These are phyloP conservation scores for Scyliorhinus canicula DNA, from an alignment of 2,797 vertebrate species.

Conservation along the genomic window DNA sequence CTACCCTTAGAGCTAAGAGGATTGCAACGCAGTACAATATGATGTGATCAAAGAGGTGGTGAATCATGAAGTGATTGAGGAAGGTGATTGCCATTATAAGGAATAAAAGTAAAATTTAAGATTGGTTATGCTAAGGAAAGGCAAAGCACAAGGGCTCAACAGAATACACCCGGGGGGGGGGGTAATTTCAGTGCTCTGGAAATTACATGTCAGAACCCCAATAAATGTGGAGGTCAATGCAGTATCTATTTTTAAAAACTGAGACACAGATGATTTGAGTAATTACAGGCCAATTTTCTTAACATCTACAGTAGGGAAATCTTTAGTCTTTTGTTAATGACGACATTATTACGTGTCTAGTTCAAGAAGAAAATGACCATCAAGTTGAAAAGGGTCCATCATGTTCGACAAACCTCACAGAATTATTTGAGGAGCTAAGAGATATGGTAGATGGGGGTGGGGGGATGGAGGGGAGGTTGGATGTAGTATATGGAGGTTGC, in stretches of 20 bases:
- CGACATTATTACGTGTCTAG: background rate
- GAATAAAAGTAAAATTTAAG: background rate
- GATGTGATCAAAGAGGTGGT: background rate
- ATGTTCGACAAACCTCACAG: background rate
- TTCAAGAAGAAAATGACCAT: background rate
- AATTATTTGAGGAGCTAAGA: background rate
- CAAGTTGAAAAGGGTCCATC: background rate
- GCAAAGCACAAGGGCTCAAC: background rate
- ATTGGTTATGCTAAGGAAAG: background rate
- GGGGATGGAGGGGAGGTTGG: too few relatives aligned
- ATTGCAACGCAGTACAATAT: background rate
- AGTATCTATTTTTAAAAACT: background rate
- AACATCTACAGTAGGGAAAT: background rate
- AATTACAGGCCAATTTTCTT: background rate
- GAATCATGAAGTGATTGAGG: background rate
- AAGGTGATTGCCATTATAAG: background rate
- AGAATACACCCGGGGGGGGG: background rate
- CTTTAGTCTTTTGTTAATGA: background rate
- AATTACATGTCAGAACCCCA: background rate
- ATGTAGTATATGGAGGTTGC: background rate
- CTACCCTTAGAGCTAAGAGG: background rate
- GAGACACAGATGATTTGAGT: background rate
- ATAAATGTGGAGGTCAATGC: background rate
- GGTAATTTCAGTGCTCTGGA: background rate
- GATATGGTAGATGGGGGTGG: background rate